These are phyloP conservation scores for Plebejus melissa DNA, from an alignment of 2,888 invertebrate species.

Conservation along the genomic window DNA sequence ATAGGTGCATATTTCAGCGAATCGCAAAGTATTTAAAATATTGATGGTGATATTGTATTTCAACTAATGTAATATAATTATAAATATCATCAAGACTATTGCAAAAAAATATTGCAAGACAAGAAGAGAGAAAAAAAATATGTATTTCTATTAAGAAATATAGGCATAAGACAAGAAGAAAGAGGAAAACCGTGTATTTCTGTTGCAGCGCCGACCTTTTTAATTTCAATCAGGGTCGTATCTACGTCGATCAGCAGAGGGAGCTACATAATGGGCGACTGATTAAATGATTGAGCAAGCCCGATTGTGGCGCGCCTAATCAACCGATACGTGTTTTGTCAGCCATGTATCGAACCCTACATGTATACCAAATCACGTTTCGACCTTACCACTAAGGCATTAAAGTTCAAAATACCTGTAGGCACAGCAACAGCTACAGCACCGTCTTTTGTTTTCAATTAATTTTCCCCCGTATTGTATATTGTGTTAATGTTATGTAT, in stretches of 20 bases:
- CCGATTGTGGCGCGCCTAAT: constrained; percentile 9
- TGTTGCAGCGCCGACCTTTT: not conserved
- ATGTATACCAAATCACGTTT: not conserved
- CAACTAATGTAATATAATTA: not conserved
- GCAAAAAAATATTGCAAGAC: no score
- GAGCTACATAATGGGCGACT: constrained; percentile 15
- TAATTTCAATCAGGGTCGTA: not conserved
- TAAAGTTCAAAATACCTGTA: not conserved
- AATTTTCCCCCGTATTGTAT: not conserved
- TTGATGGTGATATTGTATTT: not conserved
- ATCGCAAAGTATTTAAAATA: not conserved
- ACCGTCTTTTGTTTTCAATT: constrained; percentile 15
- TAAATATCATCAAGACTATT: no score
- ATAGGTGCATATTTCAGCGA: not conserved
- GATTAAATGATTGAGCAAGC: constrained; percentile 13
- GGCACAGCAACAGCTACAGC: not conserved
- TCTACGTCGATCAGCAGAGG: not conserved
- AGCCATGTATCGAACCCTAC: not conserved
- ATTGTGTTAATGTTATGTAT: not conserved
- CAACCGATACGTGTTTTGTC: constrained; percentile 9
- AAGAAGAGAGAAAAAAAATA: not conserved
- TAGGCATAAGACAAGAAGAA: no score
- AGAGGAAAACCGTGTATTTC: not conserved
- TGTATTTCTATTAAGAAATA: not conserved
- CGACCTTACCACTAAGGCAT: not conserved